Base-by-base conservation (phyloP, 1,140 invertebrate species). In the Heliothis virescens region DNA sequence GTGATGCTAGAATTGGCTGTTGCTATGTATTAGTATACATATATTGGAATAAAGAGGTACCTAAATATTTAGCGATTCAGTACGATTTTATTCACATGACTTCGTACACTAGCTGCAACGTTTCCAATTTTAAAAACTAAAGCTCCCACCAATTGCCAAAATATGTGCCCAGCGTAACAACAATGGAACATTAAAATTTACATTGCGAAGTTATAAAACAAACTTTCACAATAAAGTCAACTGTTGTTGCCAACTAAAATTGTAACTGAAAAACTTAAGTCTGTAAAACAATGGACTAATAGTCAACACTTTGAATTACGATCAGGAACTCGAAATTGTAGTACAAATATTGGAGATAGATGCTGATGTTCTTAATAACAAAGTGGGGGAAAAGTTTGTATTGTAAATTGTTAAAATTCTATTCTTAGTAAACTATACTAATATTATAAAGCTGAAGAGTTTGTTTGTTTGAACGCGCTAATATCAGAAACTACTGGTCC, bases 281-380 rank as follows among this genome's bases (percentile, higher is more conserved):
- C 47, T 52, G 67, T 74, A 74, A 65, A 83, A 59, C 34, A 69
- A 69, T 34, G 55, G 34, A 18, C n/a, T 48, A 47, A 57, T 29
- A 26, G 52, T 52, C 69, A 53, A 47, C 73, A 82, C 82, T 85
- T 85, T 87, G 82, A 83, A 82, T 87, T 84, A 84, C 75, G 50
- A 82, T 81, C 72, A 15, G 10, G 21, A 69, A 52, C 65, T 69
- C 50, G 47, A 69, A 69, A 69, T 26, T 50, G 65, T 69, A 21
- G 16, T 50, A 26, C 15, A 69, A 52, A 69, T 69, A 52, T 69
- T 69, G 41, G 10, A 16, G 21, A 69, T 1, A 21, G 21, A 69
- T 3, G 47, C 12, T 50, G 41, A 48, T 18, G 60, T 15, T 47
- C 9, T 47, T 16, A 65, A 16, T 65, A 65, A 47, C 3, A 18